Conservation (phyloP, 2,888 invertebrate species). For the Lithophane socia region DNA sequence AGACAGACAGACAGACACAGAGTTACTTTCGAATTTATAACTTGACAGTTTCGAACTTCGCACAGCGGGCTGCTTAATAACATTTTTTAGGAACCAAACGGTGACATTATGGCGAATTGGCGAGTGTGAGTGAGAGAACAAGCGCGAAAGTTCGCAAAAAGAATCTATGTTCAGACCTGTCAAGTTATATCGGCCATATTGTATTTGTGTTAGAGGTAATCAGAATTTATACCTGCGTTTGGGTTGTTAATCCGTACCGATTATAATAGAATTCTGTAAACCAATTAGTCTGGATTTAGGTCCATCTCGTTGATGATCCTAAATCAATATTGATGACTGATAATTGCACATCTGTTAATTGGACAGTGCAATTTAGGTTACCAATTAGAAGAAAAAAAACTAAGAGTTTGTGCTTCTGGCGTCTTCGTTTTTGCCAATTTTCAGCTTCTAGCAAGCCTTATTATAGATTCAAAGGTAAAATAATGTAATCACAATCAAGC, state of each 20-base stretch:
- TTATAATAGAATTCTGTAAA: constrained; percentile 28
- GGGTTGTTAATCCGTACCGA: constrained; percentile 19
- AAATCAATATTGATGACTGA: constrained; percentile 51
- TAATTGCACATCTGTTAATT: constrained; percentile 44
- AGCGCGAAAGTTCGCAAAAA: too few relatives aligned
- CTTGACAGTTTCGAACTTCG: too few relatives aligned
- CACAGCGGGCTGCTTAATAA: too few relatives aligned
- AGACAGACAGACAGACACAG: too few relatives aligned
- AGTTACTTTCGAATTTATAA: too few relatives aligned
- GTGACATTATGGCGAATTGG: too few relatives aligned
- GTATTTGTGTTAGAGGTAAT: background rate
- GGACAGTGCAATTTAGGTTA: constrained; percentile 6
- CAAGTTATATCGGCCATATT: too few relatives aligned
- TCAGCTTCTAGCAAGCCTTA: background rate
- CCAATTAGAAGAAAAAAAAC: background rate
- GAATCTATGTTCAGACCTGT: too few relatives aligned
- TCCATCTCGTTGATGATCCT: constrained; percentile 43
- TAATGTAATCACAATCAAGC: too few relatives aligned
- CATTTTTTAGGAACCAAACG: too few relatives aligned
- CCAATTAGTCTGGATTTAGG: constrained; percentile 52
- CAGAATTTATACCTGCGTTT: background rate
- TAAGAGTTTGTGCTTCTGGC: background rate
- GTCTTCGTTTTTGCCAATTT: background rate
- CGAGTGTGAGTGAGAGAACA: too few relatives aligned
- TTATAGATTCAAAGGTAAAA: background rate